Evolutionary conservation across 2,888 invertebrate genomes (phyloP), one percentile per base, ranked within the genome.

Genomic region (Hydroisotoma schaefferi): DNA sequence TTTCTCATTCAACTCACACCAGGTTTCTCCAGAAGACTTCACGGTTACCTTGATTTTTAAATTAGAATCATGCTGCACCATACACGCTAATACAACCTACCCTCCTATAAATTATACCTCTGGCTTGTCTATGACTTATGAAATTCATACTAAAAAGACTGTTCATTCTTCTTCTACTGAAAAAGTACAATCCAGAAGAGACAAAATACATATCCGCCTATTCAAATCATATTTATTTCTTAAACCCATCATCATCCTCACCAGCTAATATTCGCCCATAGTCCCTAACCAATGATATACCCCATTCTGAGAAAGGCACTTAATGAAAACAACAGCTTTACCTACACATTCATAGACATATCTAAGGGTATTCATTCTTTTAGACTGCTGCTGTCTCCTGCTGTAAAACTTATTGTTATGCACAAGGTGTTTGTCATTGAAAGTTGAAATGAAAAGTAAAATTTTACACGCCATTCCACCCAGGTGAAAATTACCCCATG

Each of bases 371-470:
- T 33, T n/a, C n/a, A n/a, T n/a, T n/a, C n/a, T n/a, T n/a, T n/a
- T n/a, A n/a, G 33, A 33, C 33, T 33, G 33, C 33, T 15, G 33
- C 5, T 25, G 23, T 46, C 46, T 25, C 46, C 46, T 46, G 46
- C 46, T 46, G 46, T 15, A 46, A 12, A 22, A 5, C 29, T 28
- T 18, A 52, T 52, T 52, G 52, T 52, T 52, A 52, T 52, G 33
- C 52, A 52, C 37, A 33, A 23, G 25, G 52, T 23, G 52, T 52
- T 37, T 52, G 52, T 52, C 52, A 37, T 52, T 52, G 4, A 6
- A 8, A 26, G 6, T 6, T 26, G 15, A 18, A 48, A 27, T 48
- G n/a, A 37, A 52, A 52, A 28, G 22, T 4, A 12, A 37, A 52
- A 52, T 37, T 37, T 52, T 29, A 22, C 38, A 37, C 23, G 20